A percentile compares a stretch with the other conserved stretches of the same genome.
Evolutionary conservation across 2,888 invertebrate genomes (phyloP).

Genomic region (Tenodera sinensis): DNA sequence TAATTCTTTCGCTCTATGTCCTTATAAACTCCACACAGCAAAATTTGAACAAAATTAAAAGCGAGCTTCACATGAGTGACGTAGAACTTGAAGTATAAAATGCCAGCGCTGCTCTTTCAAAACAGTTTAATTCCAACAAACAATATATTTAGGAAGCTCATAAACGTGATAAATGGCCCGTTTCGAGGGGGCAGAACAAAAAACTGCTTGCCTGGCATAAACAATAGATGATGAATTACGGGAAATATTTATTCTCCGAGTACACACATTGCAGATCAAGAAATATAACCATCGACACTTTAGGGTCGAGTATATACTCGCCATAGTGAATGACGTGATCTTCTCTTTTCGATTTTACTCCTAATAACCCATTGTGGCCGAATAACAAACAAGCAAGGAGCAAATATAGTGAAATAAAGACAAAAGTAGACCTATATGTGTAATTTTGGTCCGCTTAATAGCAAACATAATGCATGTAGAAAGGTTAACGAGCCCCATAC

Average conservation of each 20-base stretch:
- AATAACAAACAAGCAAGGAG: no score
- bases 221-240: background rate
- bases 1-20: background rate
- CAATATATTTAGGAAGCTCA: background rate
- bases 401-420: no score
- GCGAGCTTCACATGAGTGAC: background rate
- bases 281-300: background rate
- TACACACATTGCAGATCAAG: background rate
- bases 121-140: background rate
- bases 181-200: background rate
- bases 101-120: background rate
- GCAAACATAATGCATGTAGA: no score
- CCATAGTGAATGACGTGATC: no score
- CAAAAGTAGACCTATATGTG: no score
- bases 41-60: background rate
- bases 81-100: background rate
- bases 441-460: no score
- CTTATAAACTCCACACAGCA: background rate
- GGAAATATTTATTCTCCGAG: background rate
- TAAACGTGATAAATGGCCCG: background rate
- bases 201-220: background rate
- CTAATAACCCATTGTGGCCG: no score
- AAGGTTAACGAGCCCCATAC: no score
- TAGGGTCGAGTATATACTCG: no score
- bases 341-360: no score